Base-by-base conservation (phyloP, 2,888 invertebrate species). In the Congeria kusceri region DNA sequence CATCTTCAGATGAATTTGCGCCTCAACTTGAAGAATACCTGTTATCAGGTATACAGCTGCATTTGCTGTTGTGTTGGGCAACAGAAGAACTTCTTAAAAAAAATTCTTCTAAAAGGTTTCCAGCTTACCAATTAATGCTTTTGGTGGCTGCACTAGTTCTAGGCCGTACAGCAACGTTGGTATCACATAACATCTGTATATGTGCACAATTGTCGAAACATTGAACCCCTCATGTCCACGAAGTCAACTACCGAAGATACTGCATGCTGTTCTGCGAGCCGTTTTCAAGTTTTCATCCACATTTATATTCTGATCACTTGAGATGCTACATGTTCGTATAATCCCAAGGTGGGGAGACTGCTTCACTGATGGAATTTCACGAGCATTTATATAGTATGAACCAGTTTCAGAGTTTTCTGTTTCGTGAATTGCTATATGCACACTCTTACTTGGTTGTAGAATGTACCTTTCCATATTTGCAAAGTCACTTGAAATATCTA, bases 381-480 rank as follows among this genome's bases (percentile, higher is more conserved):
- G 7, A 27, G 13, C n/a, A 27, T 58, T 62, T 11, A 62, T 62
- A 9, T 7, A 27, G 29, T 15, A 23, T 7, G 5, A 11, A 25
- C 23, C 3, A 18, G 25, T 7, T 11, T 15, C 58, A 7, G 4
- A 4, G 3, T 29, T 61, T 25, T 49, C 29, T 15, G 39, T 20
- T n/a, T 61, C 13, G 18, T 62, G 23, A 25, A 15, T 49, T 9
- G 53, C 62, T 3, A 63, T 56, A 56, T 63, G 61, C 13, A 69
- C 61, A 27, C 61, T 61, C 27, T 69, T 69, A 1, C 61, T 49
- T 15, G 61, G 61, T 49, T 69, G 61, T 0, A 69, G 28, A 3
- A 61, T 1, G 46, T 61, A 69, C n/a, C 62, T 3, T 23, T 70
- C 69, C 62, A 70, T 70, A n/a, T 62, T 61, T 13, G 69, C 62